Evolutionary conservation across 2,113 vertebrate genomes (phyloP), one percentile per base, ranked within the genome.

Genomic region (Cololabis saira): DNA sequence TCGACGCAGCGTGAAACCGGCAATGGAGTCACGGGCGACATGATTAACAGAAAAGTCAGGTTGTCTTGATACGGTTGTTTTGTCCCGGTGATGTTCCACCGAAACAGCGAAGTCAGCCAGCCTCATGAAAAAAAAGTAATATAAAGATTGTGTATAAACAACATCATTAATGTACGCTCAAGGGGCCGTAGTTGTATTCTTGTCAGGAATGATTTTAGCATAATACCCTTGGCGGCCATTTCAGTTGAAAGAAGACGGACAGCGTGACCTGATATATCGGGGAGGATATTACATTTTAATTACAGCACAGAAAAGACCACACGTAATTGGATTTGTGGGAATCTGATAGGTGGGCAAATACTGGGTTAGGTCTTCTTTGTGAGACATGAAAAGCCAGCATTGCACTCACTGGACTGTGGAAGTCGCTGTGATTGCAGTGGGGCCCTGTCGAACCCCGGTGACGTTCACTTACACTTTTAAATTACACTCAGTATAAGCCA

Each of bases 291-390:
- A 18, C 21, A 44, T 17, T 45, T 24, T 41, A 47, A 15, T 12
- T 41, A 4, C 54, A 11, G 2, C 16, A 8, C 18, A 40, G 22
- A 48, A 17, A 45, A 44, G 19, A 50, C 54, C 44, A 41, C 45
- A 45, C 21, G 10, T 37, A 18, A 49, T 51, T 57, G 42, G 24
- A 57, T 61, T 11, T n/a, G n/a, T 60, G 41, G 11, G 48, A 63
- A 57, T 51, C 16, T 60, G 40, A 62, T 11, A 33, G 74, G 43
- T 22, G 56, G 40, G 15, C 71, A 55, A 66, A 73, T 37, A 40
- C 12, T 40, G 13, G 11, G 24, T 21, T 70, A 47, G 49, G 18
- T 60, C 62, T 60, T 51, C 12, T 24, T 15, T 42, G 19, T 21
- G 49, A 49, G 12, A 40, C 61, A 66, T 21, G 0, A 55, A 49